Percentiles rank a stretch among this genome's conserved stretches.
phyloP scores from a whole-genome alignment of 2,888 invertebrate species.

The Lamproptera curius region DNA sequence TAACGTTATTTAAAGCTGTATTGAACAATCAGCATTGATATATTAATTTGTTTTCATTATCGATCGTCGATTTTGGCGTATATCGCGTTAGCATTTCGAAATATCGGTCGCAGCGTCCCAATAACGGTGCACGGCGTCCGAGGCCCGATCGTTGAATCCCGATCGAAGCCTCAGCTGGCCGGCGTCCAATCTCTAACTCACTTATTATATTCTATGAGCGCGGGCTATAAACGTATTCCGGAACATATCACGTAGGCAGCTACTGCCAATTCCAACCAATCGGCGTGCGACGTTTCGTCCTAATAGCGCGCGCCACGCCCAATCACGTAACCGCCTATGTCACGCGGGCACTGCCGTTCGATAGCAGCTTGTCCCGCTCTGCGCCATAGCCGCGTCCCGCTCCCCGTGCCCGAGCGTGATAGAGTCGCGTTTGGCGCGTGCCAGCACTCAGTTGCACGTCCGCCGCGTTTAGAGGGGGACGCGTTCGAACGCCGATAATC shows the following conservation, averaged over 20 bases:
- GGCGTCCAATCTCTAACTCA: slow-evolving; percentile 69
- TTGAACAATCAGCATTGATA: too few relatives aligned
- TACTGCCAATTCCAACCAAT: slow-evolving; percentile 78
- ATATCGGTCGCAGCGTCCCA: slow-evolving; percentile 40
- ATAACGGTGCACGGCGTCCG: slow-evolving; percentile 65
- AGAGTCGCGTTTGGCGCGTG: slow-evolving; percentile 76
- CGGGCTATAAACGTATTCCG: slow-evolving; percentile 75
- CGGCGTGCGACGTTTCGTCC: slow-evolving; percentile 75
- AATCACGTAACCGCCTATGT: slow-evolving; percentile 79
- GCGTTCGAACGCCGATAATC: slow-evolving; percentile 77
- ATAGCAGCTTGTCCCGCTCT: slow-evolving; percentile 49
- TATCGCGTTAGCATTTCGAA: too few relatives aligned
- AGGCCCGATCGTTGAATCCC: slow-evolving; percentile 61
- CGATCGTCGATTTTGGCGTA: too few relatives aligned
- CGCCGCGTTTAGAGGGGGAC: slow-evolving; percentile 73
- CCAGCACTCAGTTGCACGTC: slow-evolving; percentile 74
- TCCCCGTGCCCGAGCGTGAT: slow-evolving; percentile 66
- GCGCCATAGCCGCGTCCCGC: slow-evolving; percentile 46
- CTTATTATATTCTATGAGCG: slow-evolving; percentile 77
- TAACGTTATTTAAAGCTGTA: too few relatives aligned
- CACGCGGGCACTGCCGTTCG: slow-evolving; percentile 75
- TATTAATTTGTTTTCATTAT: too few relatives aligned
- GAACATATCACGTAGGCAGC: slow-evolving; percentile 76
- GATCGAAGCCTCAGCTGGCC: slow-evolving; percentile 58
- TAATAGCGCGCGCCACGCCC: slow-evolving; percentile 76